Conservation (phyloP, 2,113 vertebrate genomes). For the Petromus typicus region DNA sequence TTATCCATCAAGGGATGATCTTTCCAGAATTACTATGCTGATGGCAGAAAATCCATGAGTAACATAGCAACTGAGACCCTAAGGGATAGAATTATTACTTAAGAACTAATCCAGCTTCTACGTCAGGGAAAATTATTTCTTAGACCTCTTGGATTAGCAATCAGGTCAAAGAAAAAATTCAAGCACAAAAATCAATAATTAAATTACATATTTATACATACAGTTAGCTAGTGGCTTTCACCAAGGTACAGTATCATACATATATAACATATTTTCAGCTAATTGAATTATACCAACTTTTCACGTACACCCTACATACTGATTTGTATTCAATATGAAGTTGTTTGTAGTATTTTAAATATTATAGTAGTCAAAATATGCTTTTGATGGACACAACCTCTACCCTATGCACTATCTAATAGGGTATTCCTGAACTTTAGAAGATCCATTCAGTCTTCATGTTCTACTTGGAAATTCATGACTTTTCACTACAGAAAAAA, state of each 20-base stretch:
- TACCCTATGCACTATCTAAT: neutral
- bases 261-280: neutral
- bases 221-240: neutral
- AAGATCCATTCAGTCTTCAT: neutral
- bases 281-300: neutral
- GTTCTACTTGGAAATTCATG: neutral
- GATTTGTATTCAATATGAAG: neutral
- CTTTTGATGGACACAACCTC: neutral
- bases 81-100: conserved; percentile 55
- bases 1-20: conserved; percentile 50
- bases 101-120: conserved; percentile 61
- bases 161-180: conserved; percentile 7
- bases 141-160: neutral
- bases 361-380: neutral
- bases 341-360: neutral
- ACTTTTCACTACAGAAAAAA: neutral
- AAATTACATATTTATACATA: neutral
- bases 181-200: conserved; percentile 34
- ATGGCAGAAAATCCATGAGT: conserved; percentile 73
- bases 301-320: neutral
- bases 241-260: neutral
- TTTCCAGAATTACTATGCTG: conserved; percentile 54
- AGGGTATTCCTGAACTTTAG: neutral
- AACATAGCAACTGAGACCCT: conserved; percentile 21
- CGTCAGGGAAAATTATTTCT: conserved; percentile 61